Percentiles rank a stretch among this genome's conserved stretches.
Conservation (phyloP, 2,113 vertebrate genomes). For the Paracyprichromis sp. region DNA sequence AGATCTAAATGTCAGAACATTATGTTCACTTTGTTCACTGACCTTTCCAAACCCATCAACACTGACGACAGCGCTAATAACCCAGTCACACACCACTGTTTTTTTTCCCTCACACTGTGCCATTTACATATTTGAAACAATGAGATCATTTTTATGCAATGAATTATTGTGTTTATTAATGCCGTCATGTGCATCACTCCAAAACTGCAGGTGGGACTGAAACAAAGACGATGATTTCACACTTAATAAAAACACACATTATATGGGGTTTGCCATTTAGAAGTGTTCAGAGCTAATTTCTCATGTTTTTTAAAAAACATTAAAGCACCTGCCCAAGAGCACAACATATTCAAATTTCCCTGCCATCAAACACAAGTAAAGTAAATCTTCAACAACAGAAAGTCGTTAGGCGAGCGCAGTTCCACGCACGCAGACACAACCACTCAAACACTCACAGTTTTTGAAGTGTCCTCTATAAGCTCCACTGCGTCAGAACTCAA, state of each 20-base stretch:
- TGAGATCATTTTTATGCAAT: neutral
- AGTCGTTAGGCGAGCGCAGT: neutral
- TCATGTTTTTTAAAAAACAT: neutral
- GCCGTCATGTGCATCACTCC: neutral
- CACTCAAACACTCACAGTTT: neutral
- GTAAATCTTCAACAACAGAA: neutral
- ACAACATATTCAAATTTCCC: neutral
- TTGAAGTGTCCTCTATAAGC: neutral
- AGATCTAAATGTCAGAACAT: conserved; percentile 56
- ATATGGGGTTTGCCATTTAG: neutral
- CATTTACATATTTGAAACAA: conserved; percentile 41
- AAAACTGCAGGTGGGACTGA: neutral
- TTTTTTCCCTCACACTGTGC: neutral
- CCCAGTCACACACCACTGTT: neutral
- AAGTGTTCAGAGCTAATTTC: neutral
- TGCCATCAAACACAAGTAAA: neutral
- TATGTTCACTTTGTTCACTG: conserved; percentile 45
- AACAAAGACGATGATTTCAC: neutral
- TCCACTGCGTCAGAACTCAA: neutral
- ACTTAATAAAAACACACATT: neutral
- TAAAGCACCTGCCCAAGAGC: neutral
- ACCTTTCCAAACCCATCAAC: conserved; percentile 53
- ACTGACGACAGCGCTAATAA: conserved; percentile 24
- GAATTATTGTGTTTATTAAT: neutral
- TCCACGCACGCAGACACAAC: neutral